Percentiles rank a stretch among this genome's conserved stretches.
Evolutionary conservation across 2,113 vertebrate species (phyloP).

Genomic region (Carassius auratus): DNA sequence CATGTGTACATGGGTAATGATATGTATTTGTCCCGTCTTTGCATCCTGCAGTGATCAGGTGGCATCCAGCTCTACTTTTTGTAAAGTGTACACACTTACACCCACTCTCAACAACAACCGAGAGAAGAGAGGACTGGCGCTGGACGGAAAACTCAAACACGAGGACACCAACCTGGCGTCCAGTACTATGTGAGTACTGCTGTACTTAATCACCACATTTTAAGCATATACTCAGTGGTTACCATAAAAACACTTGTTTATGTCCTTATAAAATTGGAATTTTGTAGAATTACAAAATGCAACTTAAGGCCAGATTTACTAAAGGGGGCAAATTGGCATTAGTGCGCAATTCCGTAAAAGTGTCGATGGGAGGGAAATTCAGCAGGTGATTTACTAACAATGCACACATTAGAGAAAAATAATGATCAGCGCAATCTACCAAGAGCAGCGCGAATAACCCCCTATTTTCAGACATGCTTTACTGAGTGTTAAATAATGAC

Average conservation of each 20-base stretch:
- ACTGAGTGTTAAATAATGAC: too few species aligned
- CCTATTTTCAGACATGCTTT: too few species aligned
- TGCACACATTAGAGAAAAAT: too few species aligned
- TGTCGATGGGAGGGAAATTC: too few species aligned
- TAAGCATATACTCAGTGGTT: background rate
- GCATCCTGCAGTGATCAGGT: constrained; percentile 82
- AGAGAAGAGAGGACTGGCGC: constrained; percentile 88
- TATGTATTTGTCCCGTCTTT: background rate
- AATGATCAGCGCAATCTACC: too few species aligned
- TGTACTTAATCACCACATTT: background rate
- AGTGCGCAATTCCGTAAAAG: too few species aligned
- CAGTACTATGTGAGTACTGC: constrained; percentile 82
- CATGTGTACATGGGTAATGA: background rate
- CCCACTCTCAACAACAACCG: constrained; percentile 85
- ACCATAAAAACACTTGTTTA: background rate
- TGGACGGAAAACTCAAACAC: constrained; percentile 90
- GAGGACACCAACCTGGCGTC: constrained; percentile 94
- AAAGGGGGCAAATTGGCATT: too few species aligned
- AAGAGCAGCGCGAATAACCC: too few species aligned
- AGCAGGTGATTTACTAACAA: too few species aligned
- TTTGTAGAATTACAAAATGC: background rate
- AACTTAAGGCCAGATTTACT: too few species aligned
- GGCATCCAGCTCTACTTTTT: constrained; percentile 89
- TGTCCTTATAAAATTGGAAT: background rate
- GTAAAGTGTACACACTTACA: constrained; percentile 89